Percentiles rank a stretch among this genome's conserved stretches.
Conservation (phyloP, 1,140 invertebrate species). For the Lepidurus couesii region DNA sequence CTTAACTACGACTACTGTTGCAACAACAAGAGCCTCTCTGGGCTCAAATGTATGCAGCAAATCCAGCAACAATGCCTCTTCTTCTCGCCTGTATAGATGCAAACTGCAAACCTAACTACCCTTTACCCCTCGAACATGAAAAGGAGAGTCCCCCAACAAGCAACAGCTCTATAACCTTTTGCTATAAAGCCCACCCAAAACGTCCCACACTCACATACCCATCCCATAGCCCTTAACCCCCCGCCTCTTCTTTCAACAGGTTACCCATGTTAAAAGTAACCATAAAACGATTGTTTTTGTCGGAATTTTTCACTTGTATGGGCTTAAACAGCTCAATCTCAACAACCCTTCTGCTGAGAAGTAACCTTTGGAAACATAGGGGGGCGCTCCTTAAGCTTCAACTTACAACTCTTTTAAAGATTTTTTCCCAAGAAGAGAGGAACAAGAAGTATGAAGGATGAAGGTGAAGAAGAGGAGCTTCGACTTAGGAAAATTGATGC, state of each 20-base stretch:
- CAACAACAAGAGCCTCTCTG: no score
- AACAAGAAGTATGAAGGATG: no score
- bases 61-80: background rate
- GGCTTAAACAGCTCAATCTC: conserved; percentile 14
- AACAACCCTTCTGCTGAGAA: background rate
- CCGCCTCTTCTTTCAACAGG: background rate
- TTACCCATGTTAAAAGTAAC: conserved; percentile 7
- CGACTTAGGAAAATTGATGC: no score
- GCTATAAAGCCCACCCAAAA: conserved; percentile 3
- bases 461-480: no score
- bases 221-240: background rate
- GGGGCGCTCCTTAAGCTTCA: background rate
- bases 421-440: no score
- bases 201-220: conserved; percentile 7
- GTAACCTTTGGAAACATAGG: background rate
- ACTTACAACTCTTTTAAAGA: background rate
- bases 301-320: background rate
- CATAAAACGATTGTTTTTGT: conserved; percentile 20
- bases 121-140: no score
- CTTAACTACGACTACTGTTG: no score
- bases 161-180: conserved; percentile 11
- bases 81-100: background rate
- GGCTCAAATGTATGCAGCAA: no score
- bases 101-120: no score
- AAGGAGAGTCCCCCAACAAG: background rate